Base-by-base conservation (phyloP, 2,797 vertebrate genomes). In the Labroides dimidiatus region DNA sequence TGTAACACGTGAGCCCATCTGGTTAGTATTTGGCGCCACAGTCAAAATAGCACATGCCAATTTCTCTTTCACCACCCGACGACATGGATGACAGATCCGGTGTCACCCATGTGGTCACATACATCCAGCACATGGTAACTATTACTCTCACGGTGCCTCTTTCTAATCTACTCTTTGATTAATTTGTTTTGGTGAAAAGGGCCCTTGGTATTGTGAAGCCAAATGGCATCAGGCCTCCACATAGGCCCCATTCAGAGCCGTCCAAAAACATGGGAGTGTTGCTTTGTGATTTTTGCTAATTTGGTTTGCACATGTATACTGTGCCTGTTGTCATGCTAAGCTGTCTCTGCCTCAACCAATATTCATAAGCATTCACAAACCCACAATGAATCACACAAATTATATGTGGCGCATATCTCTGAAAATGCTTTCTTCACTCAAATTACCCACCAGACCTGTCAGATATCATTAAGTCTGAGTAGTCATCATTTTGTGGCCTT, bases 21-120 rank as follows among this genome's bases (percentile, higher is more conserved):
- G 91, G 91, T 92, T 88, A 84, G 87, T 81, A 91, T 90, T 89
- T 91, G 90, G 91, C 85, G 82, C 91, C 87, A 87, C 63, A 43
- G 78, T 92, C 75, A 71, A 88, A 92, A 90, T 89, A 87, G 85
- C 78, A 84, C 89, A 79, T 84, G 88, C 78, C 87, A 89, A 89
- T 92, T 85, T 89, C 84, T 85, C 90, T 89, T 73, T 90, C 87
- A 78, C 75, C 85, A 67, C 88, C 78, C 20, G 81, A 82, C 81
- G 89, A 90, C 86, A 84, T 0, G 63, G 84, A 90, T 91, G 85
- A 93, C 85, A 86, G 90, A 90, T 91, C 80, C 85, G 51, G 83
- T 69, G 85, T 90, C 83, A 82, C 83, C 83, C 79, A 10, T 78
- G 87, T 67, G 89, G 84, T 72, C 84, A n/a, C 81, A 69, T 49